Evolutionary conservation across 53 echinoderm and acorn worm species (phyloP).

Genomic region (Actinopyga echinites): DNA sequence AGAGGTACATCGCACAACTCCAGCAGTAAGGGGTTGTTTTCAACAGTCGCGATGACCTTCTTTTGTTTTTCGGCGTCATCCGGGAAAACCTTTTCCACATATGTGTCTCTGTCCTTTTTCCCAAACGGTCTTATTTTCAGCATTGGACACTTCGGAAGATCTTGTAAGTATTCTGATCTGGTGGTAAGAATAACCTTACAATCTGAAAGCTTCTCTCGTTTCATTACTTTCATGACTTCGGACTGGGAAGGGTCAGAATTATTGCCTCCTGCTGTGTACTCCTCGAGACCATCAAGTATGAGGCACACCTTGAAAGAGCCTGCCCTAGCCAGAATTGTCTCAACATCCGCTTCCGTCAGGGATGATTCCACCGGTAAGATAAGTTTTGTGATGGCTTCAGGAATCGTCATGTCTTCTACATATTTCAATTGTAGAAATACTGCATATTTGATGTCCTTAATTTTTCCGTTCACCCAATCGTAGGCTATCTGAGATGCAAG

Average conservation of each 20-base stretch:
- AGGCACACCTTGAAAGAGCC: neutral
- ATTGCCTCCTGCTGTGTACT: neutral
- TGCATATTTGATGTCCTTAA: neutral
- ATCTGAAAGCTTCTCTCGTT: neutral
- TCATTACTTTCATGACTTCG: neutral
- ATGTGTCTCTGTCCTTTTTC: neutral
- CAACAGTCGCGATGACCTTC: neutral
- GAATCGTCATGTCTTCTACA: neutral
- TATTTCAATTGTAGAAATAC: neutral
- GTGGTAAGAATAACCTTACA: neutral
- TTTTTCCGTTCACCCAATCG: neutral
- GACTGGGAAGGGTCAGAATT: neutral
- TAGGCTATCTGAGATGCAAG: constrained; percentile 1
- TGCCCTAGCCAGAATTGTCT: neutral
- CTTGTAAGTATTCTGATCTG: neutral
- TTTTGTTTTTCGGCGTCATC: neutral
- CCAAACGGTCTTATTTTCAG: neutral
- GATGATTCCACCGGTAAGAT: neutral
- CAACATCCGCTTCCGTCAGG: neutral
- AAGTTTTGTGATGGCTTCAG: neutral
- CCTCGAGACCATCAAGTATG: neutral
- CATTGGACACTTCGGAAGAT: neutral
- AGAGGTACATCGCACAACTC: neutral
- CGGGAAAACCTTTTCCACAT: neutral
- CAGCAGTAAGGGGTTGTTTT: neutral